Base-by-base conservation (phyloP, 2,888 invertebrate genomes). In the Epinotia bilunana region DNA sequence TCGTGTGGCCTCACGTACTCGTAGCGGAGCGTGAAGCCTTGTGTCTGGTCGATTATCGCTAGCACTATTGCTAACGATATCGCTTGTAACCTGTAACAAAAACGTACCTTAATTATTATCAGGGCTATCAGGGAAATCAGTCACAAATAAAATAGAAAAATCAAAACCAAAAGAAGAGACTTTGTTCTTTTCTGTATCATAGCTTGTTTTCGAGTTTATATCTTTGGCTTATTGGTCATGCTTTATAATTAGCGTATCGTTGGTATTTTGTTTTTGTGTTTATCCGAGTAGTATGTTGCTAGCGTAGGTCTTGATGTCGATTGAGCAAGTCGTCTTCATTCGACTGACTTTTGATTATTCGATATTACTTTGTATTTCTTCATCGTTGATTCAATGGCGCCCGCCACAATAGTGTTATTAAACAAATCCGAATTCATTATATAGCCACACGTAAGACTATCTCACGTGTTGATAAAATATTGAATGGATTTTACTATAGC, bases 81-180 rank as follows among this genome's bases (percentile, higher is more conserved):
- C 84, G 86, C 86, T 82, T 88, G 83, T 83, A 85, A 88, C 87
- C 92, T 92, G 91, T 73, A 92, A 92, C 77, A 77, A 68, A 83
- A 78, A 43, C 11, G 77, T 57, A 18, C 49, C 23, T 23, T 65
- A 18, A 53, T 64, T 75, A 33, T 74, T n/a, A 55, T 55, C 16
- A n/a, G n/a, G n/a, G n/a, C n/a, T n/a, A 53, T 2, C 1, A 39
- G 39, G 1, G 9, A 39, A 39, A 39, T 39, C 39, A 39, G 39
- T 9, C 9, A 9, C 9, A 39, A 39, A 39, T 0, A 39, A 1
- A 39, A 39, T 9, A 9, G 9, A 39, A 9, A 9, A 39, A 39
- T 39, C 9, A 1, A 39, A 39, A 39, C 9, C 39, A 39, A 39
- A 39, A 9, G 0, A 39, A 0, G 39, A 1, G 9, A 39, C 39